Evolutionary conservation across 1,140 invertebrate genomes (phyloP).

Genomic region (Patella vulgata): DNA sequence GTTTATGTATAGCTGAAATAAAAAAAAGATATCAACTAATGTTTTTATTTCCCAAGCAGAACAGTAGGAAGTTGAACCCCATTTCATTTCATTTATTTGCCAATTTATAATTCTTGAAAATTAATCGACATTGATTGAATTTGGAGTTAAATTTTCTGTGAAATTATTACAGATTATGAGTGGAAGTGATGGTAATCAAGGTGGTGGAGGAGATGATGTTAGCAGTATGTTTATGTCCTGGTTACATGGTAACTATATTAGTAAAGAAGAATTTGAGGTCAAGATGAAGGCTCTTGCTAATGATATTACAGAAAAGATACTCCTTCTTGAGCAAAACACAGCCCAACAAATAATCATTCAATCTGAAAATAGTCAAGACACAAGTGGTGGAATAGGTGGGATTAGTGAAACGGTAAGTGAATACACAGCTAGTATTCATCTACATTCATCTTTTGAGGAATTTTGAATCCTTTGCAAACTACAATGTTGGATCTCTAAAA

Average conservation of each 20-base stretch:
- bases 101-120: too few relatives aligned
- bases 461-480: too few relatives aligned
- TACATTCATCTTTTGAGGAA: too few relatives aligned
- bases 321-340: conserved; percentile 40
- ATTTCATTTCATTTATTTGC: too few relatives aligned
- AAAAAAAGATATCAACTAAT: too few relatives aligned
- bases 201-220: conserved; percentile 30
- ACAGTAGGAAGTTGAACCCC: too few relatives aligned
- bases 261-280: conserved; percentile 67
- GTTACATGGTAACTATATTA: conserved; percentile 67
- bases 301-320: conserved; percentile 55
- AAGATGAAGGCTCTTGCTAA: conserved; percentile 59
- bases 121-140: too few relatives aligned
- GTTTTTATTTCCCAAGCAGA: too few relatives aligned
- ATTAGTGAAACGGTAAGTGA: conserved; percentile 3
- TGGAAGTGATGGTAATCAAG: conserved; percentile 33
- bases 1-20: too few relatives aligned
- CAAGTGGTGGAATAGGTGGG: not conserved
- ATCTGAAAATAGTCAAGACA: not conserved
- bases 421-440: not conserved
- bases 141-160: too few relatives aligned
- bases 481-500: too few relatives aligned
- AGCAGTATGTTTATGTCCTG: conserved; percentile 62
- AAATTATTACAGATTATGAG: conserved; percentile 35
- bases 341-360: conserved; percentile 1